Evolutionary conservation across 1,140 invertebrate genomes (phyloP).

Genomic region (Drosophila varians): DNA sequence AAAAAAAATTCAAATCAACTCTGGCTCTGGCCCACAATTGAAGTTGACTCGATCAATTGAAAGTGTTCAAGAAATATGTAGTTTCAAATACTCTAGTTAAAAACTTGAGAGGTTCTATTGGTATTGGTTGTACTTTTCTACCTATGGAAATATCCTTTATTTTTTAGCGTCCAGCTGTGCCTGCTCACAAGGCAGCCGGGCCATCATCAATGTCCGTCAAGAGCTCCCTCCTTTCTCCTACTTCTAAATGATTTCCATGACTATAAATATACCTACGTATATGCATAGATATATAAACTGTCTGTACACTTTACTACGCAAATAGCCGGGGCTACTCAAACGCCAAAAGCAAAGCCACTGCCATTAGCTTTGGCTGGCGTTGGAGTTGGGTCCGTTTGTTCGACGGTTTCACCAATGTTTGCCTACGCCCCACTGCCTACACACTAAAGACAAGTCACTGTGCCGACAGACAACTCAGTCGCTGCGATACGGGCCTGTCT

Average conservation of each 20-base stretch:
- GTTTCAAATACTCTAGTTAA: not conserved
- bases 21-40: constrained; percentile 49
- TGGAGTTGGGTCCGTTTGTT: constrained; percentile 19
- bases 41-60: constrained; percentile 63
- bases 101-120: too few relatives aligned
- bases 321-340: constrained; percentile 66
- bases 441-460: constrained; percentile 40
- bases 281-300: constrained; percentile 15
- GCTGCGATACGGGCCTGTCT: constrained; percentile 29
- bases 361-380: constrained; percentile 59
- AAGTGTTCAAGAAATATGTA: constrained; percentile 12
- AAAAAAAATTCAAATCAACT: constrained; percentile 15
- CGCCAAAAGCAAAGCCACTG: constrained; percentile 68
- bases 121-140: too few relatives aligned
- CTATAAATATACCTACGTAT: constrained; percentile 2
- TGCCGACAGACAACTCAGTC: not conserved
- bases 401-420: constrained; percentile 60
- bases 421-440: constrained; percentile 60
- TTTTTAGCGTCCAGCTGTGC: constrained; percentile 7
- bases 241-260: not conserved
- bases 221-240: constrained; percentile 19
- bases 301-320: constrained; percentile 77
- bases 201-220: constrained; percentile 43
- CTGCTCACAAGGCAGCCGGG: constrained; percentile 16
- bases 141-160: not conserved